These are phyloP conservation scores for Emydocephalus ijimae DNA, from an alignment of 2,113 vertebrate genomes.

Conservation along the genomic window DNA sequence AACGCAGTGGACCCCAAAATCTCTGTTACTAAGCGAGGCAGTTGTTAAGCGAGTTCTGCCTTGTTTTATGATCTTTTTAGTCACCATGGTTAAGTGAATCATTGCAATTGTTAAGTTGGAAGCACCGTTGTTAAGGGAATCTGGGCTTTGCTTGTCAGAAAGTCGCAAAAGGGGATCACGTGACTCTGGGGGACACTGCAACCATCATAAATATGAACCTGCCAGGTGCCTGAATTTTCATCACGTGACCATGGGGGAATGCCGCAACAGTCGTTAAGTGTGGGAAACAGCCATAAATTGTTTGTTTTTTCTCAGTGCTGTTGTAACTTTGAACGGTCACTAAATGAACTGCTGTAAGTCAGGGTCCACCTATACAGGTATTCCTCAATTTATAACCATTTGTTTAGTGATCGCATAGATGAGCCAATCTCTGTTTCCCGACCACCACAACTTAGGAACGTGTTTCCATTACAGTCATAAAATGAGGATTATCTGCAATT, in stretches of 20 bases:
- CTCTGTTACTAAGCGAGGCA: not conserved
- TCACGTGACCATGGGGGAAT: not conserved
- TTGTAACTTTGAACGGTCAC: not conserved
- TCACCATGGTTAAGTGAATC: not conserved
- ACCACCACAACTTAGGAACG: not conserved
- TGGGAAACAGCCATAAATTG: too few relatives aligned
- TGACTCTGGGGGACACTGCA: too few relatives aligned
- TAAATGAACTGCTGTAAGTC: not conserved
- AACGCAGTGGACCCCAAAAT: not conserved
- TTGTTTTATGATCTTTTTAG: not conserved
- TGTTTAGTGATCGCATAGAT: too few relatives aligned
- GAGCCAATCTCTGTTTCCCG: too few relatives aligned
- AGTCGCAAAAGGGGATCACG: not conserved
- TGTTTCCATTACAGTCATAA: not conserved
- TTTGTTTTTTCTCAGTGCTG: not conserved
- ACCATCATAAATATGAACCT: not conserved
- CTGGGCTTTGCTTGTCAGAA: not conserved
- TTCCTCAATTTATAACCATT: too few relatives aligned
- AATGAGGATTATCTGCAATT: not conserved
- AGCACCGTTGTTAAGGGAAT: not conserved
- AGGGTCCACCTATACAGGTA: too few relatives aligned
- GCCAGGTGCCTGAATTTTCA: not conserved
- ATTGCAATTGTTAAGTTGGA: not conserved
- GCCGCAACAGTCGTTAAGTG: not conserved
- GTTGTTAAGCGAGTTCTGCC: not conserved